Conservation (phyloP, 2,888 invertebrate genomes). For the Pachliopta kotzebuea region DNA sequence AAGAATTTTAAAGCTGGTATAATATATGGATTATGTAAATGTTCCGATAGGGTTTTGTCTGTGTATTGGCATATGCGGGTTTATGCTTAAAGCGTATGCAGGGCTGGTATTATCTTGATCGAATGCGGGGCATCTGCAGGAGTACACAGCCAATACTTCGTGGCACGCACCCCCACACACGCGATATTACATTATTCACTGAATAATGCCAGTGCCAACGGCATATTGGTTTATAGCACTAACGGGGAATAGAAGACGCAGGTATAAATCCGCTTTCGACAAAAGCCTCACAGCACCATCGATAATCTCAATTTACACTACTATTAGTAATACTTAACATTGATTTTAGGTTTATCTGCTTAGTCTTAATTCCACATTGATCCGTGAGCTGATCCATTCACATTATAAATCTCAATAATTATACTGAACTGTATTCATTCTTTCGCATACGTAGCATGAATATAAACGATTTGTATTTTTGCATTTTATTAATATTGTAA, state of each 20-base stretch:
- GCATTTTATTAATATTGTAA: too few relatives aligned
- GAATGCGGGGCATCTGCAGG: constrained; percentile 10
- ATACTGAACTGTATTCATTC: too few relatives aligned
- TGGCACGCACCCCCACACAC: constrained; percentile 2
- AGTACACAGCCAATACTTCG: background rate
- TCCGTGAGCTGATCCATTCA: too few relatives aligned
- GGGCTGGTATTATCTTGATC: constrained; percentile 13
- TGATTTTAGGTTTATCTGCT: too few relatives aligned
- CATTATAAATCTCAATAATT: too few relatives aligned
- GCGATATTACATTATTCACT: constrained; percentile 1
- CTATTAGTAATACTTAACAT: too few relatives aligned
- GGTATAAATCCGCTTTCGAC: background rate
- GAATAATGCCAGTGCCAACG: background rate
- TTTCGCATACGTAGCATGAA: too few relatives aligned
- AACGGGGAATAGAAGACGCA: background rate
- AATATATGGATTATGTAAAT: background rate
- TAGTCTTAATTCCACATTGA: too few relatives aligned
- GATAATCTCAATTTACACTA: too few relatives aligned
- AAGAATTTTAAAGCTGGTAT: background rate
- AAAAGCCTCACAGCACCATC: too few relatives aligned
- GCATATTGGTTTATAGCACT: background rate
- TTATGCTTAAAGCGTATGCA: constrained; percentile 1
- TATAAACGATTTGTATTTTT: too few relatives aligned
- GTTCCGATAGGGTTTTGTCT: background rate
- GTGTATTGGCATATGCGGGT: background rate